A percentile compares a stretch with the other conserved stretches of the same genome.
These are phyloP conservation scores for Leptinotarsa undecemlineata DNA, from an alignment of 1,140 invertebrate species.

Conservation along the genomic window DNA sequence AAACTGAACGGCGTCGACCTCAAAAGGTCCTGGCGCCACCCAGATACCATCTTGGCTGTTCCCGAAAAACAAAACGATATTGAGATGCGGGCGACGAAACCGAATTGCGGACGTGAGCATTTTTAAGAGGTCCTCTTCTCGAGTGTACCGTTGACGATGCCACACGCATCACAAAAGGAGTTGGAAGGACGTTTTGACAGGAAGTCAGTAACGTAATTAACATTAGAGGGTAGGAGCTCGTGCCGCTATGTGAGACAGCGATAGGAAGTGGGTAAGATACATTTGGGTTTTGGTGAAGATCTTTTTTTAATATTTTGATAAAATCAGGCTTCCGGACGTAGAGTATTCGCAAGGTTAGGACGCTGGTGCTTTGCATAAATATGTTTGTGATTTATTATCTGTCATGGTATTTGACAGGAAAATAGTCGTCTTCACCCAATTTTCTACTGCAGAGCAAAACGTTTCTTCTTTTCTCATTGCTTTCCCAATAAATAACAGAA, in stretches of 20 bases:
- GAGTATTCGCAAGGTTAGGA: too few relatives aligned
- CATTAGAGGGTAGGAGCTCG: neutral
- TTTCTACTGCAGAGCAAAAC: too few relatives aligned
- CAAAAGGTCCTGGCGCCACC: neutral
- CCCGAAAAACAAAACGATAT: neutral
- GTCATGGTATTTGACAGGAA: too few relatives aligned
- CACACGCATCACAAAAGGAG: neutral
- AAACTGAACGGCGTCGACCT: neutral
- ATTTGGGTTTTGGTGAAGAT: neutral
- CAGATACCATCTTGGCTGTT: neutral
- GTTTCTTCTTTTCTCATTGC: too few relatives aligned
- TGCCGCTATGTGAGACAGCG: neutral
- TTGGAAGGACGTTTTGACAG: neutral
- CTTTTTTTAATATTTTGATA: too few relatives aligned
- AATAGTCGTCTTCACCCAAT: too few relatives aligned
- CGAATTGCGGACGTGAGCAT: conserved; percentile 7
- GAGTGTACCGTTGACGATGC: neutral
- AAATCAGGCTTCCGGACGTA: too few relatives aligned
- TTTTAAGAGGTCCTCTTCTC: neutral
- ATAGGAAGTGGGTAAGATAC: neutral
- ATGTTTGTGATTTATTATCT: too few relatives aligned
- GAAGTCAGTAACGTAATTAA: neutral
- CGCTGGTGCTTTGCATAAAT: too few relatives aligned
- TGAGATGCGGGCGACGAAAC: conserved; percentile 1
- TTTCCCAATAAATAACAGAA: too few relatives aligned